Percentiles rank a stretch among this genome's conserved stretches.
phyloP scores from a whole-genome alignment of 2,888 invertebrate genomes.

The Eilema depressum region DNA sequence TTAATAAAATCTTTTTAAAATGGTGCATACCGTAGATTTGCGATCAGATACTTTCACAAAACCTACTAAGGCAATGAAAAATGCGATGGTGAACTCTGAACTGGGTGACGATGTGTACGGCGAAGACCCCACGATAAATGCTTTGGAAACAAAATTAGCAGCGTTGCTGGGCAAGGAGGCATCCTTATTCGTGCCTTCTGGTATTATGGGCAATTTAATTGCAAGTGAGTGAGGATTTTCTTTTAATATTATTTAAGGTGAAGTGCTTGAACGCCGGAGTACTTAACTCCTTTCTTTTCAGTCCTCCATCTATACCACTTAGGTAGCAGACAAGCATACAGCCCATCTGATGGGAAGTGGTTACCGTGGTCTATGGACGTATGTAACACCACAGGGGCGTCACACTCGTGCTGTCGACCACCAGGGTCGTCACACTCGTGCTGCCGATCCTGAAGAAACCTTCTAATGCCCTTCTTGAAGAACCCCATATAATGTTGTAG shows the following conservation, averaged over 20 bases:
- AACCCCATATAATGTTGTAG: too few species aligned
- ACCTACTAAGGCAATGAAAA: slow-evolving; percentile 94
- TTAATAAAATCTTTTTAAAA: slow-evolving; percentile 35
- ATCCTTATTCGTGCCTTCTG: slow-evolving; percentile 95
- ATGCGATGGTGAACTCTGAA: slow-evolving; percentile 94
- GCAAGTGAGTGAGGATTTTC: slow-evolving; percentile 89
- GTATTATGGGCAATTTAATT: slow-evolving; percentile 98
- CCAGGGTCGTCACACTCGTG: too few species aligned
- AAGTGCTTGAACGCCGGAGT: too few species aligned
- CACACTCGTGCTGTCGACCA: too few species aligned
- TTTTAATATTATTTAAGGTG: background rate
- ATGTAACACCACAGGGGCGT: too few species aligned
- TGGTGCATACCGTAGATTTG: slow-evolving; percentile 90
- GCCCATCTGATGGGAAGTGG: too few species aligned
- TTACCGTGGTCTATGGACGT: too few species aligned
- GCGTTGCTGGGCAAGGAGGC: slow-evolving; percentile 94
- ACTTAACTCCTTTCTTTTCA: too few species aligned
- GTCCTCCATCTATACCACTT: too few species aligned
- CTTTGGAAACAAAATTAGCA: slow-evolving; percentile 92
- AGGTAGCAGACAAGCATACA: too few species aligned
- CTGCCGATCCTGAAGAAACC: too few species aligned
- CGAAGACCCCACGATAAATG: slow-evolving; percentile 96
- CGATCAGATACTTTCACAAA: slow-evolving; percentile 97
- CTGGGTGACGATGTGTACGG: slow-evolving; percentile 97
- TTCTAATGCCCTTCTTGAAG: too few species aligned